Base-by-base conservation (phyloP, 2,888 invertebrate genomes). In the Chironomus tentans region DNA sequence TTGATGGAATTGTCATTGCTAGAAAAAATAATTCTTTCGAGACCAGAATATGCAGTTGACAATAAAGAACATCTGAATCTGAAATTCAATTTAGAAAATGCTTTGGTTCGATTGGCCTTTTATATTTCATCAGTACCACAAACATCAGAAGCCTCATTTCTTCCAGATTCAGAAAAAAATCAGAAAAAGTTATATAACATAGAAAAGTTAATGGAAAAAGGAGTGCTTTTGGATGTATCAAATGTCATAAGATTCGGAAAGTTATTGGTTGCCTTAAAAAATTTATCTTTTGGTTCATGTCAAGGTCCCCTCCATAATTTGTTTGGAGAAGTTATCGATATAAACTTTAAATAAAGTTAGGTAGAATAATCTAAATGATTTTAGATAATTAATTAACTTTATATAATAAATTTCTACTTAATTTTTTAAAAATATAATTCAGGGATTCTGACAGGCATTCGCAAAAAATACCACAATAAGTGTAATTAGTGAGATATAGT, bases 21-120 rank as follows among this genome's bases (percentile, higher is more conserved):
- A 24, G 87, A 87, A 80, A 85, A 86, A 0, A 81, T 87, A 21
- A 82, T 85, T 22, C 80, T 87, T 13, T 87, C 86, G 77, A 82
- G 87, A 13, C 85, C 84, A 80, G 70, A 76, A 13, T n/a, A 18
- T 61, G 70, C 70, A 13, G 38, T 65, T 13, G 65, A 70, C 38
- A 7, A 22, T 5, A 24, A 61, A 61, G 69, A 76, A 46, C 68
- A 18, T 13, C 15, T n/a, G 3, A 22, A 22, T n/a, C 15, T 74
- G 47, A 21, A 74, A 47, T 24, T 50, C 47, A 47, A 22, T 48
- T 22, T 48, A 15, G 68, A 74, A 18, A 74, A 68, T 68, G 68
- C 74, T 21, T n/a, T 68, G 5, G 12, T 15, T 3, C 47, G 47
- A 47, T 22, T 74, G 50, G 68, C 21, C 6, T 61, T n/a, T 24